phyloP scores from a whole-genome alignment of 2,797 vertebrate genomes.

The Chrosomus eos region DNA sequence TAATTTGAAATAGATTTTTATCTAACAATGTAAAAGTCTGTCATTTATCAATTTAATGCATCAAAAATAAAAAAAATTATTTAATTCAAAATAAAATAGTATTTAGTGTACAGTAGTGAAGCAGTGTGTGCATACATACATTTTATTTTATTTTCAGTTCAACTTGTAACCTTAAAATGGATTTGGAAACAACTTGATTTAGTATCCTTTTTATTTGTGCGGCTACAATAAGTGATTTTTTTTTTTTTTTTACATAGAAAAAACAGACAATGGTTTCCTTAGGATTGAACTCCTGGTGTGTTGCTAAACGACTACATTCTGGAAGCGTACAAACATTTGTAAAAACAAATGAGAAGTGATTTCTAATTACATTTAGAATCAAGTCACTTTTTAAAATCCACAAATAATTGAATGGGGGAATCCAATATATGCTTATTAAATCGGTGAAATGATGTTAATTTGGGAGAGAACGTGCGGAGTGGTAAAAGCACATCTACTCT shows the following conservation, averaged over 20 bases:
- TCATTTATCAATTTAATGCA: too few relatives aligned
- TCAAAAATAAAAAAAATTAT: not conserved
- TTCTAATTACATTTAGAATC: slow-evolving; percentile 32
- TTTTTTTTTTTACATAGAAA: slow-evolving; percentile 24
- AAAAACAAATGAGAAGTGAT: slow-evolving; percentile 37
- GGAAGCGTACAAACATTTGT: slow-evolving; percentile 36
- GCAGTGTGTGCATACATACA: not conserved
- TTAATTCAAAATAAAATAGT: not conserved
- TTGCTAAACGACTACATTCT: slow-evolving; percentile 17
- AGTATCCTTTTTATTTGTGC: slow-evolving; percentile 36
- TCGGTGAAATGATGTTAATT: not conserved
- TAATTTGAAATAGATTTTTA: not conserved
- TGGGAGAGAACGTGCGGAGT: not conserved
- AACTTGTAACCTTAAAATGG: slow-evolving; percentile 29
- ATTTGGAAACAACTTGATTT: slow-evolving; percentile 9
- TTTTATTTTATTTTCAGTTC: not conserved
- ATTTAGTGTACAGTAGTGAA: not conserved
- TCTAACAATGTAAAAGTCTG: not conserved
- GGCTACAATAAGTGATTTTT: slow-evolving; percentile 27
- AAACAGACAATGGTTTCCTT: slow-evolving; percentile 48
- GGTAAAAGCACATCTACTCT: slow-evolving; percentile 29
- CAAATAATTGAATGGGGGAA: not conserved
- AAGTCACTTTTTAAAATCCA: slow-evolving; percentile 31
- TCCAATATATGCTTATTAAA: slow-evolving; percentile 12
- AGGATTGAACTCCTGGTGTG: slow-evolving; percentile 36